phyloP scores from a whole-genome alignment of 2,888 invertebrate species.

The Metopia argyrocephala region DNA sequence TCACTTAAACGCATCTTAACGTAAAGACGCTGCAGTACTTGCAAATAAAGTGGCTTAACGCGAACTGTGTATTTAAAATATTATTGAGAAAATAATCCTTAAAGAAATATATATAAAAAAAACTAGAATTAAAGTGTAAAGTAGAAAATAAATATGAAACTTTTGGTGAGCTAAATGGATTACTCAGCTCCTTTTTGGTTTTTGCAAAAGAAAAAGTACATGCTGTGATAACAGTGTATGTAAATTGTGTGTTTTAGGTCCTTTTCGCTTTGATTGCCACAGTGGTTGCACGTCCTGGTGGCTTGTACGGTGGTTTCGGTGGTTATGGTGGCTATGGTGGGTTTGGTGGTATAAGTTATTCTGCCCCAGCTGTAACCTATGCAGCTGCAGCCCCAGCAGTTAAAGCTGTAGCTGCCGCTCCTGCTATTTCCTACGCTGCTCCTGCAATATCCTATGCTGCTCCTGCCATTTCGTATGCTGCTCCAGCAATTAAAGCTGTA shows the following conservation, averaged over 20 bases:
- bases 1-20: constrained; percentile 67
- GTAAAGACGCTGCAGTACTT: constrained; percentile 43
- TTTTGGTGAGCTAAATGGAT: constrained; percentile 70
- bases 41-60: constrained; percentile 3
- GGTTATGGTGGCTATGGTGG: constrained; percentile 37
- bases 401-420: constrained; percentile 64
- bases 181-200: not conserved
- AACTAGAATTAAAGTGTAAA: too few relatives aligned
- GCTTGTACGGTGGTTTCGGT: constrained; percentile 68
- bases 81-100: not conserved
- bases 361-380: constrained; percentile 70
- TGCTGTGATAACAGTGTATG: constrained; percentile 8
- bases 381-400: constrained; percentile 69
- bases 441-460: constrained; percentile 63
- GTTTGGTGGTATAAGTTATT: constrained; percentile 67
- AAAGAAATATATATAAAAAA: not conserved
- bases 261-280: constrained; percentile 68
- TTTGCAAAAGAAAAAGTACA: not conserved
- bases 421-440: constrained; percentile 57
- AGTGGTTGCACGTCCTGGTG: constrained; percentile 71
- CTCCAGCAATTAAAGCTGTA: constrained; percentile 60
- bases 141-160: constrained; percentile 69
- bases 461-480: constrained; percentile 67
- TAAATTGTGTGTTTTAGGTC: constrained; percentile 69
- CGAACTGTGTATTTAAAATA: not conserved